Evolutionary conservation across 2,797 vertebrate genomes (phyloP), one percentile per base, ranked within the genome.

Genomic region (Crypturellus tataupa): DNA sequence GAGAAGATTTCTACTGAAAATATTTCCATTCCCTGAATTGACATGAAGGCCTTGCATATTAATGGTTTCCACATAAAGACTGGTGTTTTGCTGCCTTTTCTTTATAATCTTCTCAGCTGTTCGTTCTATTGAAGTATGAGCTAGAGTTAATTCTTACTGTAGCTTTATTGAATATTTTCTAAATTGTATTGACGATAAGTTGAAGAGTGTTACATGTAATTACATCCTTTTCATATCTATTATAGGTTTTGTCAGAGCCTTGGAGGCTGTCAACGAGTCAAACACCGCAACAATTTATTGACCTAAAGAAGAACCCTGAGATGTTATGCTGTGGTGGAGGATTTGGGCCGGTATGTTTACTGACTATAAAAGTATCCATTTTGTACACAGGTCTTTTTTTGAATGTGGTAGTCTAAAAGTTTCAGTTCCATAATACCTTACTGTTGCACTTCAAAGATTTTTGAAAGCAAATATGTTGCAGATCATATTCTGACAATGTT

Each of bases 231-330:
- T 80, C 14, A 3, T 68, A 8, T 63, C 14, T 58, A n/a, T 53
- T 27, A 14, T 84, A 99, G 99, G 99, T 99, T 39, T 95, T 99
- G 80, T 99, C 99, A 19, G 99, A 99, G 60, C 99, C 99, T 0
- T 99, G 99, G 99, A 98, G 99, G 83, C 94, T 99, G 77, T 99
- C 99, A 46, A 99, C 99, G 3, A 99, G 99, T 96, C 99, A 99
- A 97, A 99, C 99, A 4, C 99, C 99, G 12, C 98, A 99, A 85
- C 99, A 99, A 85, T 98, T 99, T 95, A 75, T 98, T 21, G 97
- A 99, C 92, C 96, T 99, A 71, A 97, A 98, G 88, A 98, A 91
- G 81, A 97, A 99, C 93, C 99, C 99, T 0, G 98, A 99, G 51
- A 98, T 98, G 9, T 98, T 99, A 63, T 97, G 98, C 62, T 98